Conservation (phyloP, 1,140 invertebrate species). For the Kradibia gibbosae region DNA sequence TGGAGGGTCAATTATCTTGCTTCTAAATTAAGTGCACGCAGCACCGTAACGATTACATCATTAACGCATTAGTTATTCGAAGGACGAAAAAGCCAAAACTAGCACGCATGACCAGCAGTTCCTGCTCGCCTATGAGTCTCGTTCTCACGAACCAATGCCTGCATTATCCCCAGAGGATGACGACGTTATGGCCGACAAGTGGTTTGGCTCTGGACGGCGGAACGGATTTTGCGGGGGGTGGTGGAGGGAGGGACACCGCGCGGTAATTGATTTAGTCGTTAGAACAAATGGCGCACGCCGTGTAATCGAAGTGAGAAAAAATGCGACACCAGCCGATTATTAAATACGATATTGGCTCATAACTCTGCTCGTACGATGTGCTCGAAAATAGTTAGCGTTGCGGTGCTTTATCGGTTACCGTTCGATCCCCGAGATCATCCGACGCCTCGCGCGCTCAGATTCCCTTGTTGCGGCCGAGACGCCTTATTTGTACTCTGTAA, state of each 20-base stretch:
- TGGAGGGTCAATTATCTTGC: too few species aligned
- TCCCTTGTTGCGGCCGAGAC: too few species aligned
- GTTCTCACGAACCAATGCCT: too few species aligned
- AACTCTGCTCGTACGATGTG: slow-evolving; percentile 56
- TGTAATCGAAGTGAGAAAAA: not conserved
- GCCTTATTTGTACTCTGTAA: too few species aligned
- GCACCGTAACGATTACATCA: slow-evolving; percentile 9
- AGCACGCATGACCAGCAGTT: too few species aligned
- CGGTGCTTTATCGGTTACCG: slow-evolving; percentile 59
- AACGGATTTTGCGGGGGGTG: too few species aligned
- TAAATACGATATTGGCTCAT: slow-evolving; percentile 49
- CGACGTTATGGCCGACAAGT: too few species aligned
- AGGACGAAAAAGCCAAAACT: not conserved
- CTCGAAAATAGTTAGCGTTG: slow-evolving; percentile 64
- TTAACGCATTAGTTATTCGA: not conserved
- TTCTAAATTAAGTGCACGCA: not conserved
- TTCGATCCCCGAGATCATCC: slow-evolving; percentile 53
- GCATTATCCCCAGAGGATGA: too few species aligned
- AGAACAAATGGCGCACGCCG: not conserved
- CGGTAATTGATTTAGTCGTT: not conserved
- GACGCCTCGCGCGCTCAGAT: not conserved
- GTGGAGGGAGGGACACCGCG: slow-evolving; percentile 4
- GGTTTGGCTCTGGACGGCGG: too few species aligned
- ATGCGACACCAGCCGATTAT: slow-evolving; percentile 51
- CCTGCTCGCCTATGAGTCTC: too few species aligned